Conservation (phyloP, 2,888 invertebrate species). For the Patella pellucida region DNA sequence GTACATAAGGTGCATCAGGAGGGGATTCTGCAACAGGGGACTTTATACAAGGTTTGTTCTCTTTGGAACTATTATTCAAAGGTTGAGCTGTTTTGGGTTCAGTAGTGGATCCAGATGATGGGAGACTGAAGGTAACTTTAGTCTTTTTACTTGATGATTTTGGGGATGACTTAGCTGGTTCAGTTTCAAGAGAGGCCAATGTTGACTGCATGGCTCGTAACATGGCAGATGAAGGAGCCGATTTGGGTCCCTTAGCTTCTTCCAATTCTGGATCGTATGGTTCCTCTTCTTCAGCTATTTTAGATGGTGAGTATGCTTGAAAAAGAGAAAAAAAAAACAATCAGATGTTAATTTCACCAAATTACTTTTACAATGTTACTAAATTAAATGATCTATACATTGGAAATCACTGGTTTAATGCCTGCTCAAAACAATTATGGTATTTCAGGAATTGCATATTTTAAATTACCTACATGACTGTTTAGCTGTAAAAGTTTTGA, state of each 20-base stretch:
- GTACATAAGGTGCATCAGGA: neutral
- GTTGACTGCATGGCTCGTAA: neutral
- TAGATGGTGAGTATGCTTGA: neutral
- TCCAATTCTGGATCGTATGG: slow-evolving; percentile 14
- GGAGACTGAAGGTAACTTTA: neutral
- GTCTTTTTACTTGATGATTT: neutral
- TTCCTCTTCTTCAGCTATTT: slow-evolving; percentile 19
- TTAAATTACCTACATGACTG: too few species aligned
- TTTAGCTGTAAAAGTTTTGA: too few species aligned
- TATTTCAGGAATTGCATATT: too few species aligned
- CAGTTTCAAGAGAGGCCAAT: neutral
- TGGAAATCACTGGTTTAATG: too few species aligned
- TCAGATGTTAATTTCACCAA: too few species aligned
- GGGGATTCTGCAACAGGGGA: neutral
- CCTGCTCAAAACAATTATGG: too few species aligned
- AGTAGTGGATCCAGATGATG: neutral
- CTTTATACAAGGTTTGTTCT: neutral
- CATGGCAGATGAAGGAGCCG: slow-evolving; percentile 24
- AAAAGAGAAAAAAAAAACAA: too few species aligned
- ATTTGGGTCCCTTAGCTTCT: slow-evolving; percentile 20
- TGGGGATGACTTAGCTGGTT: neutral
- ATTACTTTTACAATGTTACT: too few species aligned
- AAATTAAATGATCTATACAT: too few species aligned
- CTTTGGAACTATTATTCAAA: neutral
- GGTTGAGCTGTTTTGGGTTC: neutral